Evolutionary conservation across 2,113 vertebrate genomes (phyloP).

Genomic region (Ammodytes marinus): DNA sequence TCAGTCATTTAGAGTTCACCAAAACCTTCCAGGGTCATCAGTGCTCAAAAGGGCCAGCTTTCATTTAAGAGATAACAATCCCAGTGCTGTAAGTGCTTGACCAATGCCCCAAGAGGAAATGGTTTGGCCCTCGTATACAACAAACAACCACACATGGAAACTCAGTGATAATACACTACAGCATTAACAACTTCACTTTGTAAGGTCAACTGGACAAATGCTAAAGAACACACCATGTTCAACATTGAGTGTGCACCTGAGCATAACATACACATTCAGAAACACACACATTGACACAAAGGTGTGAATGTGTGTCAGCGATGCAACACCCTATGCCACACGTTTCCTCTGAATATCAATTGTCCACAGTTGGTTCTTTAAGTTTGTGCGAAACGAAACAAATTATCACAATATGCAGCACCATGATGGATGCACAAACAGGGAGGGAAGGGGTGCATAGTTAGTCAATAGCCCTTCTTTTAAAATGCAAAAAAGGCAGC

Average conservation of each 20-base stretch:
- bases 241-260: background rate
- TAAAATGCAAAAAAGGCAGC: conserved; percentile 61
- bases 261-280: background rate
- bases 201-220: conserved; percentile 13
- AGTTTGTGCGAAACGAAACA: conserved; percentile 33
- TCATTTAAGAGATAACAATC: background rate
- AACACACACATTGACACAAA: background rate
- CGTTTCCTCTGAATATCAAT: conserved; percentile 9
- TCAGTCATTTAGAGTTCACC: conserved; percentile 15
- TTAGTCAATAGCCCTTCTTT: conserved; percentile 54
- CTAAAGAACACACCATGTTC: background rate
- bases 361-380: conserved; percentile 22
- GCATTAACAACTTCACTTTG: background rate
- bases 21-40: conserved; percentile 4
- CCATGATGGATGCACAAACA: conserved; percentile 49
- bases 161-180: background rate
- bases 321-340: conserved; percentile 2
- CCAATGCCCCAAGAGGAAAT: conserved; percentile 6
- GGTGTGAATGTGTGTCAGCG: background rate
- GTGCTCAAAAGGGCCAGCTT: background rate
- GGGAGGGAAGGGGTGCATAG: background rate
- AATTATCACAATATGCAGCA: conserved; percentile 10
- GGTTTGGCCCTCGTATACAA: background rate
- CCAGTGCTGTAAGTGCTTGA: background rate
- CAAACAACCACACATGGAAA: background rate